Evolutionary conservation across 2,888 invertebrate species (phyloP), one percentile per base, ranked within the genome.

Genomic region (Phaedon cochleariae): DNA sequence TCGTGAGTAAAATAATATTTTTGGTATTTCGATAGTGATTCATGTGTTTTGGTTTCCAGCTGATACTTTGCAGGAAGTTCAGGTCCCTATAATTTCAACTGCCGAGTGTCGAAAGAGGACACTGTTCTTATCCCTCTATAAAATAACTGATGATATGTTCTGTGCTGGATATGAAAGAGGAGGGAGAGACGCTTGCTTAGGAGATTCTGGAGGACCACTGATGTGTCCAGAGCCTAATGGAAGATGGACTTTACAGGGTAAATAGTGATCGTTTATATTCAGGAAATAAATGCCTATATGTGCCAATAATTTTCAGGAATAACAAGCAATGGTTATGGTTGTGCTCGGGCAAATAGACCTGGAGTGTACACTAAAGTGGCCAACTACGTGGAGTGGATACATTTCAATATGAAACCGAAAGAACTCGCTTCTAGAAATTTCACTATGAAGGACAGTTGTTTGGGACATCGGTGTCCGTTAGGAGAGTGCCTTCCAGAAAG

Each of bases 321-420:
- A 10, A 93, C 93, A 0, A 92, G 92, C 72, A 93, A 93, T 78
- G 92, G 92, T 0, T 92, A 92, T 79, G 92, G 93, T 0, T 93
- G 92, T 81, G 93, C 92, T 0, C 85, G 93, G 69, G 91, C 92
- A 0, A 90, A 90, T 78, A 85, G 92, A 6, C 93, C 93, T 15
- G 93, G 93, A 37, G 92, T 93, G 49, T 93, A 93, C 83, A 93
- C 93, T 0, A 92, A 92, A 82, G 92, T 92, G 9, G 86, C 89
- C 31, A 89, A 91, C 81, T 93, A 93, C 80, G 84, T 91, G 45
- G 85, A 87, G 22, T 93, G 92, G 92, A 91, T 93, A 64, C 86
- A 90, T 74, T 82, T 84, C 49, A 85, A 88, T 15, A 87, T 89
- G 72, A 67, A 74, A 18, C 69, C 70, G n/a, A 73, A 72, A 17